These are phyloP conservation scores for Galerucella pusilla DNA, from an alignment of 2,888 invertebrate genomes.

Conservation along the genomic window DNA sequence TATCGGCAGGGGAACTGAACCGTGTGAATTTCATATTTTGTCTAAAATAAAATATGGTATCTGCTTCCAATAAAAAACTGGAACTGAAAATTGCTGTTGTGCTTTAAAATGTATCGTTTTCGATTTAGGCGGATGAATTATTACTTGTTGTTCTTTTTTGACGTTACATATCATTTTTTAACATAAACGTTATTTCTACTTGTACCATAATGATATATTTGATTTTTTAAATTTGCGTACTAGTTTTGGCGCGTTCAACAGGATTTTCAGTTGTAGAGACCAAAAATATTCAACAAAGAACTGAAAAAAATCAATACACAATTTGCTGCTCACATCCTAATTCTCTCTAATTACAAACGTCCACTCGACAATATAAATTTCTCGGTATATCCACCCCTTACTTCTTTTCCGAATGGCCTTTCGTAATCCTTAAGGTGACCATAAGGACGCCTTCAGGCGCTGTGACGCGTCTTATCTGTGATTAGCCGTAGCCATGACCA, in stretches of 20 bases:
- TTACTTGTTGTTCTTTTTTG: neutral
- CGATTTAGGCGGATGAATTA: neutral
- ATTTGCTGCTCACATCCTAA: conserved; percentile 5
- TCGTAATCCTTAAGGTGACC: conserved; percentile 49
- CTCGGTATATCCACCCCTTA: conserved; percentile 12
- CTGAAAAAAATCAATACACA: too few species aligned
- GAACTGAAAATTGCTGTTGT: conserved; percentile 17
- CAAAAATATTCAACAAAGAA: neutral
- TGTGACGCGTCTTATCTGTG: conserved; percentile 49
- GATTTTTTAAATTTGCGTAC: too few species aligned
- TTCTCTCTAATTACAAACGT: conserved; percentile 22
- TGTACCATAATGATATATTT: too few species aligned
- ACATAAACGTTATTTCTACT: neutral
- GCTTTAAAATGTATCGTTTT: conserved; percentile 17
- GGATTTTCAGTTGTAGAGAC: too few species aligned
- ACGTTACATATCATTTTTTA: neutral
- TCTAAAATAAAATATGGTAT: conserved; percentile 36
- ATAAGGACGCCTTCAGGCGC: conserved; percentile 35
- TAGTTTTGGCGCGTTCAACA: too few species aligned
- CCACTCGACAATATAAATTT: conserved; percentile 23
- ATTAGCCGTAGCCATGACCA: conserved; percentile 53
- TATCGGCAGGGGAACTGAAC: conserved; percentile 32
- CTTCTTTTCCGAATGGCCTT: conserved; percentile 22
- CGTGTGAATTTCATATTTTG: conserved; percentile 38
- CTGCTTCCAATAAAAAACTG: conserved; percentile 20